Evolutionary conservation across 2,888 invertebrate species (phyloP), one percentile per base, ranked within the genome.

Genomic region (Gymnoscelis rufifasciata): DNA sequence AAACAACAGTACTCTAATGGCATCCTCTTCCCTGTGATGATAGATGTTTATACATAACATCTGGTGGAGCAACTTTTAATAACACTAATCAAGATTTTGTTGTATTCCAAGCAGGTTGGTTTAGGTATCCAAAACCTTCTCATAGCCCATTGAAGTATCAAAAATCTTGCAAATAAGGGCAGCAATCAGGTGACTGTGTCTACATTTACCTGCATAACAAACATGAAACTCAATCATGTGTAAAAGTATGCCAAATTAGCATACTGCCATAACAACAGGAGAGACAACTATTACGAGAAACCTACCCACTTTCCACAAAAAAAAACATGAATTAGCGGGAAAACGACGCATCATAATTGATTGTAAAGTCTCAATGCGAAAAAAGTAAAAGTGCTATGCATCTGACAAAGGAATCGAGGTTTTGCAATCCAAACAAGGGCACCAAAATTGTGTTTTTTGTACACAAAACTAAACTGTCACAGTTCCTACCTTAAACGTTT

Each of bases 341-440:
- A 76, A 70, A 62, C 29, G n/a, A 26, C 43, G 19, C 15, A 23
- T 28, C 6, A 52, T 15, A 15, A 43, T 36, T 41, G 43, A 64
- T 54, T 60, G 49, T 52, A 59, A 59, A 60, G 62, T 57, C 59
- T 27, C 31, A 37, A 29, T 28, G 28, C 33, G 44, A 44, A 84
- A 35, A 55, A 87, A 87, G 84, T 87, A 87, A 87, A 87, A 87
- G 87, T 87, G 61, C 51, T 54, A 60, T 62, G 60, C 66, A 63
- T 71, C 73, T 82, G 75, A 84, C 86, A 84, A 84, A 84, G 83
- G 79, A 84, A 79, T 72, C 62, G 61, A 78, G 79, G 78, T 86
- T 84, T 83, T 74, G 81, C 79, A 83, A 82, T 61, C 64, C 66
- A 72, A 83, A 79, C 84, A 84, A 83, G 83, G 87, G 79, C 83